Evolutionary conservation across 64 coral and sea anemone genomes (phyloP), one percentile per base, ranked within the genome.

Genomic region (Pachyseris speciosa): DNA sequence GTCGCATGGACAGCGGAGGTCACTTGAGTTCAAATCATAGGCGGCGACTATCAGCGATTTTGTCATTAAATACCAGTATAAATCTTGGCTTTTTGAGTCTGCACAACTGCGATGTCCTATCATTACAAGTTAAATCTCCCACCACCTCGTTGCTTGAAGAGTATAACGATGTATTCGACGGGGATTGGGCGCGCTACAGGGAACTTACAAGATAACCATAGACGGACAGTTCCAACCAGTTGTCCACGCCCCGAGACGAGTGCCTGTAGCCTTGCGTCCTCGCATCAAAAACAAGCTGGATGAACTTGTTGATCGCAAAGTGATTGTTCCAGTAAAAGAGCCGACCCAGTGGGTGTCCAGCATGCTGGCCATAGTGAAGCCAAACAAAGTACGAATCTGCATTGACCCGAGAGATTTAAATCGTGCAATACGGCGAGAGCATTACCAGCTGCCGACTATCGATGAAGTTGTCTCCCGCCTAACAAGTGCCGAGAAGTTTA

Each of bases 261-360:
- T 68, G 9, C 88, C 74, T 27, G 59, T 90, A 17, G 60, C 75
- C 30, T 2, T 80, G 37, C 74, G 61, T 47, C 25, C 52, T 2
- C 73, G 2, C 40, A 90, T 81, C 37, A 90, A 81, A 81, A 10
- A 33, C 27, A 80, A 90, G 19, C 64, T 90, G 2, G 88, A 80
- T 37, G 61, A 90, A 12, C 17, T 90, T 19, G 74, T 65, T 31
- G 55, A 80, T 3, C 43, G 41, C 5, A 37, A 80, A 48, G 74
- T 79, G 37, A 61, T 90, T 2, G 45, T 69, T 3, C 88, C 74
- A 38, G 74, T 79, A 5, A 67, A 48, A 7, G 70, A 90, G 39
- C 87, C 74, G 3, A 90, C 73, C 6, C 34, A 59, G 31, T 67
- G 87, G 87, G 87, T 80, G 22, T 90, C 87, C 53, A 90, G 87